phyloP scores from a whole-genome alignment of 2,888 invertebrate genomes.

The Petrophora chlorosata region DNA sequence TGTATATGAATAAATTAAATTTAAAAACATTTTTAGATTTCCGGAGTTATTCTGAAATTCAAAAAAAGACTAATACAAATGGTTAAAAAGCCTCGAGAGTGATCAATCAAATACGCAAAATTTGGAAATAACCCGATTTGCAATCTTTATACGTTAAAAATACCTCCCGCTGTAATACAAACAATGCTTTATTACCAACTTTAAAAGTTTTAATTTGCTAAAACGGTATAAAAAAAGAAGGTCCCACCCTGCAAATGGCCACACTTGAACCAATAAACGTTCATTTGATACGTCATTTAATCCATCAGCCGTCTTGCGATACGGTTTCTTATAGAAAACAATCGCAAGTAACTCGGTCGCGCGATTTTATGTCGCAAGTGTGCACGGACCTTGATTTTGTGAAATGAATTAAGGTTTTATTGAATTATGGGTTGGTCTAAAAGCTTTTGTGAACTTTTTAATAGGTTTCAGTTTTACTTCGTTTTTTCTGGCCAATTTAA shows the following conservation, averaged over 20 bases:
- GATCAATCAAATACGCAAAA: too few species aligned
- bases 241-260: constrained; percentile 1
- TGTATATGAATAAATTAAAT: too few species aligned
- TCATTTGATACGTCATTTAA: constrained; percentile 29
- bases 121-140: too few species aligned
- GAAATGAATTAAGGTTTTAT: constrained; percentile 26
- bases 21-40: too few species aligned
- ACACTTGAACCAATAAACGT: constrained; percentile 24
- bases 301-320: constrained; percentile 31
- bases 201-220: too few species aligned
- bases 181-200: too few species aligned
- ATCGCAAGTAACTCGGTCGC: constrained; percentile 56
- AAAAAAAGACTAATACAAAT: too few species aligned
- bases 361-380: constrained; percentile 51
- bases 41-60: too few species aligned
- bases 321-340: constrained; percentile 43
- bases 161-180: too few species aligned
- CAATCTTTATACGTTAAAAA: too few species aligned
- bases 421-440: constrained; percentile 6
- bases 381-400: constrained; percentile 18
- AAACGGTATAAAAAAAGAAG: neutral
- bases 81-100: too few species aligned
- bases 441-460: neutral
- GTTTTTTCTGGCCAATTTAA: too few species aligned
- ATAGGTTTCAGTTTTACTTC: neutral